Evolutionary conservation across 2,797 vertebrate genomes (phyloP).

Genomic region (Esox lucius): DNA sequence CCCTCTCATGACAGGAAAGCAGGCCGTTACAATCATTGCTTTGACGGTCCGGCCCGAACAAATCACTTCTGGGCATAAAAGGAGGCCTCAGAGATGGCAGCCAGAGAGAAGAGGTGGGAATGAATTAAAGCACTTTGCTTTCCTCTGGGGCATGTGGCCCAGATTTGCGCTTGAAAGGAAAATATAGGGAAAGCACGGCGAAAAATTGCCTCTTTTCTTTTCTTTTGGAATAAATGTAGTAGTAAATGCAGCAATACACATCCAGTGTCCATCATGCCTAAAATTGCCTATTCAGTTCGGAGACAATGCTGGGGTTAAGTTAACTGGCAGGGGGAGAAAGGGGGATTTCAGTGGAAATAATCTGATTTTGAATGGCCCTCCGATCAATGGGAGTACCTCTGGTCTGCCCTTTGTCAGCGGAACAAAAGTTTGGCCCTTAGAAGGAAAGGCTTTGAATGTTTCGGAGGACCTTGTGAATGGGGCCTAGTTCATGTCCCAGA

Average conservation of each 20-base stretch:
- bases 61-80: conserved; percentile 99
- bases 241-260: conserved; percentile 84
- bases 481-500: conserved; percentile 64
- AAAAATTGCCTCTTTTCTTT: conserved; percentile 59
- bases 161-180: conserved; percentile 87
- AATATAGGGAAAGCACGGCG: conserved; percentile 68
- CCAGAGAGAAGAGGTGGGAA: conserved; percentile 98
- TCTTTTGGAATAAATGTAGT: conserved; percentile 66
- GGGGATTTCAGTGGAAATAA: conserved; percentile 91
- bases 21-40: conserved; percentile 96
- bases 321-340: conserved; percentile 95
- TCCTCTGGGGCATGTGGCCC: conserved; percentile 98
- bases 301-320: conserved; percentile 88
- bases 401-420: conserved; percentile 75
- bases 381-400: conserved; percentile 78
- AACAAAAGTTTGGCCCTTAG: conserved; percentile 82
- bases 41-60: conserved; percentile 97
- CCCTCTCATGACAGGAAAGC: conserved; percentile 90
- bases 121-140: conserved; percentile 96
- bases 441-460: conserved; percentile 79
- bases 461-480: conserved; percentile 71
- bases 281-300: conserved; percentile 82
- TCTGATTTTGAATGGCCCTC: conserved; percentile 87
- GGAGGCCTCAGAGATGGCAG: conserved; percentile 93
- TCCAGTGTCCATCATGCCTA: conserved; percentile 80